phyloP scores from a whole-genome alignment of 2,888 invertebrate genomes.

The Xanthorhoe spadicearia region DNA sequence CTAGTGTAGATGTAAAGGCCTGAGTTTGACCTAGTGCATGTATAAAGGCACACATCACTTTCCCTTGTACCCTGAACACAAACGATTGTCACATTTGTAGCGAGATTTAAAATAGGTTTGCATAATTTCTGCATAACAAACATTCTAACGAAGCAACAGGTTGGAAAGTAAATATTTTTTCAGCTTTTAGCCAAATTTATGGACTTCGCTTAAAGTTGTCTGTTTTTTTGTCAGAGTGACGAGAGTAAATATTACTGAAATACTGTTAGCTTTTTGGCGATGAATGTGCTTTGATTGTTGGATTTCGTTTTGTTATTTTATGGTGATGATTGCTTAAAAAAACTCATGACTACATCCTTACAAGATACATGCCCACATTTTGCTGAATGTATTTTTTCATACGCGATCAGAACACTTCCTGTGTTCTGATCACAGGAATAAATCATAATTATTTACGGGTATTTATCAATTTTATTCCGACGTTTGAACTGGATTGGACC shows the following conservation, averaged over 20 bases:
- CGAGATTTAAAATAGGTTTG: constrained; percentile 9
- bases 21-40: not conserved
- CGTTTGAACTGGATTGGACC: too few relatives aligned
- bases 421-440: too few relatives aligned
- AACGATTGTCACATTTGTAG: constrained; percentile 4
- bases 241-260: not conserved
- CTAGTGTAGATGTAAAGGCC: too few relatives aligned
- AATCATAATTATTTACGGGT: too few relatives aligned
- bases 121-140: constrained; percentile 15
- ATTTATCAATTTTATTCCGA: too few relatives aligned
- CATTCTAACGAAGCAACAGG: constrained; percentile 45
- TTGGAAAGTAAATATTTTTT: constrained; percentile 49
- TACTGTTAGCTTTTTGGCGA: not conserved
- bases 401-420: too few relatives aligned
- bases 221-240: constrained; percentile 17
- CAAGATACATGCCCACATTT: too few relatives aligned
- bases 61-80: not conserved
- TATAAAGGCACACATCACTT: not conserved
- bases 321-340: too few relatives aligned
- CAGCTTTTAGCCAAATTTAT: constrained; percentile 46
- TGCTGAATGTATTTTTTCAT: too few relatives aligned
- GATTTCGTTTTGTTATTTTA: not conserved
- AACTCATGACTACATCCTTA: too few relatives aligned
- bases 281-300: constrained; percentile 7
- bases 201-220: constrained; percentile 29